These are phyloP conservation scores for Timandra comae DNA, from an alignment of 2,888 invertebrate genomes.

Conservation along the genomic window DNA sequence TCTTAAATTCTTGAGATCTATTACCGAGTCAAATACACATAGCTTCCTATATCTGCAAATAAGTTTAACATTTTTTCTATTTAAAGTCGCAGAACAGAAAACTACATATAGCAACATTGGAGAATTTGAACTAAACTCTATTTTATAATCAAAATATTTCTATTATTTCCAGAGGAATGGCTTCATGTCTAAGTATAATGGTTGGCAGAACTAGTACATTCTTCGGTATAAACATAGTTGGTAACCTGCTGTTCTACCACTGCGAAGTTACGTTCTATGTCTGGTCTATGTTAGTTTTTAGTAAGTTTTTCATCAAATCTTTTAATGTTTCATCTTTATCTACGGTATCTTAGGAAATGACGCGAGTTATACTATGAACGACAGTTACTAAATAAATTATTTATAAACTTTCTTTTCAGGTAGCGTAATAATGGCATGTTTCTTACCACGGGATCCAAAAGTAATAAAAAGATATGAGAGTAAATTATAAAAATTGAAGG, in stretches of 20 bases:
- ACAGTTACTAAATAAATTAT: too few species aligned
- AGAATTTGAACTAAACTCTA: too few species aligned
- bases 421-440: conserved; percentile 54
- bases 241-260: conserved; percentile 55
- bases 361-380: too few species aligned
- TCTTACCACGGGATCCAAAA: conserved; percentile 51
- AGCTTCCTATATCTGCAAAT: too few species aligned
- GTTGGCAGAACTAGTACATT: conserved; percentile 61
- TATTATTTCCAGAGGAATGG: conserved; percentile 54
- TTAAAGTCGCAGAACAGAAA: too few species aligned
- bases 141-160: too few species aligned
- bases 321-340: too few species aligned
- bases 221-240: conserved; percentile 62
- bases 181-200: conserved; percentile 63
- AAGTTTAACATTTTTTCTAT: too few species aligned
- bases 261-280: conserved; percentile 55
- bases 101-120: too few species aligned
- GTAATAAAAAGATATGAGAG: conserved; percentile 10
- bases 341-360: too few species aligned
- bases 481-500: conserved; percentile 17
- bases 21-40: too few species aligned
- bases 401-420: conserved; percentile 29
- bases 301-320: conserved; percentile 45
- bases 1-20: too few species aligned
- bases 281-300: conserved; percentile 58